These are phyloP conservation scores for Agrochola macilenta DNA, from an alignment of 2,888 invertebrate species.

Conservation along the genomic window DNA sequence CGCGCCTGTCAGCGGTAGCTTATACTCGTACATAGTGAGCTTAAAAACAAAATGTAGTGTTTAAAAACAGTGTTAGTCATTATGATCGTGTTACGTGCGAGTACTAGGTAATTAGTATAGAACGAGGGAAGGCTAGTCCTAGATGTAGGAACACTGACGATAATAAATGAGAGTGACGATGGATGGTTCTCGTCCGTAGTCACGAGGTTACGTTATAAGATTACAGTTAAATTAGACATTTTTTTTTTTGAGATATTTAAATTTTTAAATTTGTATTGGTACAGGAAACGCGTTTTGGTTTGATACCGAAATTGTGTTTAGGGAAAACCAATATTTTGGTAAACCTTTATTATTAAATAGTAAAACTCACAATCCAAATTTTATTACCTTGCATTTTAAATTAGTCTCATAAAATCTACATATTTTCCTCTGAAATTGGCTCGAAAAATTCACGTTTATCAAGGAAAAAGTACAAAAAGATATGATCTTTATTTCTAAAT, in stretches of 20 bases:
- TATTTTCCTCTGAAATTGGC: neutral
- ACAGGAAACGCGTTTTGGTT: neutral
- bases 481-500: neutral
- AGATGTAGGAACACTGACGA: constrained; percentile 38
- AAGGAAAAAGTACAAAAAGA: neutral
- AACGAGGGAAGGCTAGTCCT: constrained; percentile 30
- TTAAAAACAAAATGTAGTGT: constrained; percentile 29
- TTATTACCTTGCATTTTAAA: neutral
- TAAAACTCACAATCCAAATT: neutral
- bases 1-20: neutral
- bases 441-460: neutral
- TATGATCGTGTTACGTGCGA: constrained; percentile 38
- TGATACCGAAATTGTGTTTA: neutral
- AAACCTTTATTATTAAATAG: neutral
- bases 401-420: neutral
- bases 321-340: neutral
- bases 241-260: neutral
- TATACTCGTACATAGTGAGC: constrained; percentile 10
- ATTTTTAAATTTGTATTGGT: neutral
- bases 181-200: constrained; percentile 37
- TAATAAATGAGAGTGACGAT: constrained; percentile 47
- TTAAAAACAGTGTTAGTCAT: constrained; percentile 42
- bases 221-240: constrained; percentile 4
- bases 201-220: constrained; percentile 20
- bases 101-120: constrained; percentile 47